Percentiles rank a stretch among this genome's conserved stretches.
These are phyloP conservation scores for Genyomyrus donnyi DNA, from an alignment of 2,113 vertebrate genomes.

Conservation along the genomic window DNA sequence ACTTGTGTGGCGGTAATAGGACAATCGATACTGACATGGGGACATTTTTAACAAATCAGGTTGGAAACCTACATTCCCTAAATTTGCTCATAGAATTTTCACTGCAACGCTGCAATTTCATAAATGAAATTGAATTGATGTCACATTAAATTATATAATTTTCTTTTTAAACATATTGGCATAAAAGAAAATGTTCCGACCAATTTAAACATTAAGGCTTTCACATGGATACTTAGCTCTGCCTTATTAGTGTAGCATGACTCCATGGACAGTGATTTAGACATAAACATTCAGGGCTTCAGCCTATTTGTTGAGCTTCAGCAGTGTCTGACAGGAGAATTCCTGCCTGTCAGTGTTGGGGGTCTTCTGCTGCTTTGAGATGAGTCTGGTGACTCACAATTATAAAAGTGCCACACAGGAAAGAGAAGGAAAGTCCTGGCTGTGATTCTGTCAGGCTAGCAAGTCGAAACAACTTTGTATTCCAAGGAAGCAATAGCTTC, in stretches of 20 bases:
- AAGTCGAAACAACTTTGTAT: slow-evolving; percentile 43
- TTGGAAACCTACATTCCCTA: neutral
- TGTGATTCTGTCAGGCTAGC: slow-evolving; percentile 24
- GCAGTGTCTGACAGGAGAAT: neutral
- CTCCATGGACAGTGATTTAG: neutral
- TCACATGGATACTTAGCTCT: neutral
- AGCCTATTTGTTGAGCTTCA: neutral
- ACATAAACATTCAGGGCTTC: neutral
- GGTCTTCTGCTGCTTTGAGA: slow-evolving; percentile 33
- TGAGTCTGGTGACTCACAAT: slow-evolving; percentile 51
- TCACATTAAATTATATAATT: neutral
- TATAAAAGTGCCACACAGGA: slow-evolving; percentile 36
- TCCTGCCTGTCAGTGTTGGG: neutral
- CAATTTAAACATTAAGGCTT: neutral
- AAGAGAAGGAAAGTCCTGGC: slow-evolving; percentile 46
- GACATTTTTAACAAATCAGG: neutral
- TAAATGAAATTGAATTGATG: neutral
- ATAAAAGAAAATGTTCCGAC: neutral
- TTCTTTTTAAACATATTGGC: neutral
- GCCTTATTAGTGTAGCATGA: neutral
- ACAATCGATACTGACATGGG: neutral
- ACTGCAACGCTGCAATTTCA: neutral
- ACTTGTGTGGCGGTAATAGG: neutral
- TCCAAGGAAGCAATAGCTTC: slow-evolving; percentile 36
- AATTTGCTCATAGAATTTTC: neutral